Percentiles rank a stretch among this genome's conserved stretches.
Conservation (phyloP, 1,140 invertebrate genomes). For the Ditylenchus dipsaci region DNA sequence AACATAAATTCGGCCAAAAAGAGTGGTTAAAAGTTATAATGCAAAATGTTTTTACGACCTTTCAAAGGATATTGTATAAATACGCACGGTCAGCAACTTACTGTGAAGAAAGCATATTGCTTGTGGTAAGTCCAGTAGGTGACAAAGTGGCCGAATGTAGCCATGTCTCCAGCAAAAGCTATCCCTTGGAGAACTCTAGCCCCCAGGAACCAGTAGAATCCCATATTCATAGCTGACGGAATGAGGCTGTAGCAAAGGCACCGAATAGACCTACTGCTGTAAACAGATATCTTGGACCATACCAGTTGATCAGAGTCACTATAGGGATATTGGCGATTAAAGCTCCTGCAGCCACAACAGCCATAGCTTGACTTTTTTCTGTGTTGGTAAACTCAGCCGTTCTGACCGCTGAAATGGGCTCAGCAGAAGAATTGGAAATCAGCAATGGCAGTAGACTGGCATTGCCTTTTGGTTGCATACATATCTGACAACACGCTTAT, state of each 20-base stretch:
- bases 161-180: conserved; percentile 34
- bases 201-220: conserved; percentile 24
- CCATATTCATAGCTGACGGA: conserved; percentile 19
- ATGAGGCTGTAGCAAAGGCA: conserved; percentile 32
- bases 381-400: conserved; percentile 18
- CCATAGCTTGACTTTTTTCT: conserved; percentile 12
- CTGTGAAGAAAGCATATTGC: conserved; percentile 31
- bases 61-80: too few species aligned
- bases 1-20: too few species aligned
- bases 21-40: too few species aligned
- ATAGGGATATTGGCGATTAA: conserved; percentile 14
- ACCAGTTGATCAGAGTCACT: conserved; percentile 29
- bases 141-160: conserved; percentile 30
- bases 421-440: neutral
- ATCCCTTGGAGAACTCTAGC: conserved; percentile 26
- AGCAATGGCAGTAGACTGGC: neutral
- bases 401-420: neutral
- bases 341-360: neutral
- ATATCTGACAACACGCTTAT: conserved; percentile 11
- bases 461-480: conserved; percentile 10
- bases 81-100: too few species aligned
- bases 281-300: conserved; percentile 32
- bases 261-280: conserved; percentile 33
- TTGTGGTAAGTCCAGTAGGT: conserved; percentile 32
- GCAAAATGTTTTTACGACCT: too few species aligned